Evolutionary conservation across 2,888 invertebrate species (phyloP).

Genomic region (Lutraria lutraria): DNA sequence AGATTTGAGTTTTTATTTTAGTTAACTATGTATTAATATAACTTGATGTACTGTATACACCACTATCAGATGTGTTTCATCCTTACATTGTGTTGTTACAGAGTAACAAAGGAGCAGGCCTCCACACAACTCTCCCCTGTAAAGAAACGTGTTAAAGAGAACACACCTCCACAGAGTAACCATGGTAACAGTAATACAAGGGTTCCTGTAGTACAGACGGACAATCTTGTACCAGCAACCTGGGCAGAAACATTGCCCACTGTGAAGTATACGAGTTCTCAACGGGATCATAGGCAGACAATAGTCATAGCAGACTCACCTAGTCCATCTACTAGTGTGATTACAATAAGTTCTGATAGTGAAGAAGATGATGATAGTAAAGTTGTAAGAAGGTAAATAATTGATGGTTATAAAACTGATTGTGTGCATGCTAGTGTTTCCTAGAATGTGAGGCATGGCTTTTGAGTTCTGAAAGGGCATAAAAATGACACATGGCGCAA

Average conservation of each 20-base stretch:
- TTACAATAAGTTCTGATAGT: slow-evolving; percentile 98
- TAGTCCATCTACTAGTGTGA: slow-evolving; percentile 97
- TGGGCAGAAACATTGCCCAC: slow-evolving; percentile 70
- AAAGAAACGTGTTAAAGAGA: slow-evolving; percentile 98
- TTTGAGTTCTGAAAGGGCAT: too few relatives aligned
- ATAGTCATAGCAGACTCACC: slow-evolving; percentile 98
- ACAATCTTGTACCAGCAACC: slow-evolving; percentile 70
- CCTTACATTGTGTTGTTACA: slow-evolving; percentile 79
- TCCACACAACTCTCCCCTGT: slow-evolving; percentile 96
- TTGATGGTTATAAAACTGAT: too few relatives aligned
- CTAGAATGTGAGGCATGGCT: too few relatives aligned
- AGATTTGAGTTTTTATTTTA: too few relatives aligned
- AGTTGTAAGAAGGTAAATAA: slow-evolving; percentile 55
- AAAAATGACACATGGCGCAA: too few relatives aligned
- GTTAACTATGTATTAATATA: too few relatives aligned
- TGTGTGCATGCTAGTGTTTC: too few relatives aligned
- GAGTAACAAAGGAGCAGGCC: slow-evolving; percentile 80
- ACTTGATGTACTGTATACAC: too few relatives aligned
- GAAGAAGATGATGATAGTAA: slow-evolving; percentile 90
- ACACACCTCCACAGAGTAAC: slow-evolving; percentile 91
- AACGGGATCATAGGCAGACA: slow-evolving; percentile 90
- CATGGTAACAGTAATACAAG: slow-evolving; percentile 40
- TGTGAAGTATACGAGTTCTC: slow-evolving; percentile 66
- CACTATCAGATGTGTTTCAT: too few relatives aligned
- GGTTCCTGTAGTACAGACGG: slow-evolving; percentile 52